Conservation (phyloP, 2,797 vertebrate genomes). For the Syngnathus acus region DNA sequence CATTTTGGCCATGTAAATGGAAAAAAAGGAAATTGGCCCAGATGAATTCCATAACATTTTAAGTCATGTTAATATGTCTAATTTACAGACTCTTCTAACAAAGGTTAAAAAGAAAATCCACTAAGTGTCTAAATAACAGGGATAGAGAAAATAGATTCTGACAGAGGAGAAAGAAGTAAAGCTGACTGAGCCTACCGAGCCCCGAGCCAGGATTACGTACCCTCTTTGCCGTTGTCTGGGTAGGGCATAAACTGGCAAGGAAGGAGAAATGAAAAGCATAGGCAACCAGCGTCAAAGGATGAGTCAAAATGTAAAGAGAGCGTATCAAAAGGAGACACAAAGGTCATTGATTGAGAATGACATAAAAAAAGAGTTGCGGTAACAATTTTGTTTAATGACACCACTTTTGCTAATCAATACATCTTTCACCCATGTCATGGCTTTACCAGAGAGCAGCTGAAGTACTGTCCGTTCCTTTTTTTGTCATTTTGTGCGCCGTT, state of each 20-base stretch:
- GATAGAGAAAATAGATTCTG: slow-evolving; percentile 45
- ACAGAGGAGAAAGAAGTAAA: slow-evolving; percentile 38
- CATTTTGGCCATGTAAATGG: neutral
- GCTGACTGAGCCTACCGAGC: slow-evolving; percentile 46
- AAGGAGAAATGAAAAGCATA: slow-evolving; percentile 22
- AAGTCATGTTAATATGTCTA: neutral
- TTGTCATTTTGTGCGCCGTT: no score
- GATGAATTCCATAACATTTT: slow-evolving; percentile 7
- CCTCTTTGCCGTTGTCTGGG: slow-evolving; percentile 52
- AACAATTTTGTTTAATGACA: no score
- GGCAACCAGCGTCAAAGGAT: slow-evolving; percentile 33
- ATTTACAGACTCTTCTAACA: slow-evolving; percentile 9
- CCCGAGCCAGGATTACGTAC: slow-evolving; percentile 54
- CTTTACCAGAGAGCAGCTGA: no score
- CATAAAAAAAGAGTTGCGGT: slow-evolving; percentile 15
- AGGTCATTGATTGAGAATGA: neutral
- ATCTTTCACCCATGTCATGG: no score
- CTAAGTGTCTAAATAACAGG: slow-evolving; percentile 38
- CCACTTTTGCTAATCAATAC: no score
- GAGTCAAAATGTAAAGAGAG: slow-evolving; percentile 27
- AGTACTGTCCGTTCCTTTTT: no score
- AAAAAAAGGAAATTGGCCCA: neutral
- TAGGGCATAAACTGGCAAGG: slow-evolving; percentile 27
- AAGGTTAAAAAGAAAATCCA: slow-evolving; percentile 43
- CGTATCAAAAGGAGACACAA: slow-evolving; percentile 15